Conservation (phyloP, 2,888 invertebrate species). For the Trachelus troglodyta region DNA sequence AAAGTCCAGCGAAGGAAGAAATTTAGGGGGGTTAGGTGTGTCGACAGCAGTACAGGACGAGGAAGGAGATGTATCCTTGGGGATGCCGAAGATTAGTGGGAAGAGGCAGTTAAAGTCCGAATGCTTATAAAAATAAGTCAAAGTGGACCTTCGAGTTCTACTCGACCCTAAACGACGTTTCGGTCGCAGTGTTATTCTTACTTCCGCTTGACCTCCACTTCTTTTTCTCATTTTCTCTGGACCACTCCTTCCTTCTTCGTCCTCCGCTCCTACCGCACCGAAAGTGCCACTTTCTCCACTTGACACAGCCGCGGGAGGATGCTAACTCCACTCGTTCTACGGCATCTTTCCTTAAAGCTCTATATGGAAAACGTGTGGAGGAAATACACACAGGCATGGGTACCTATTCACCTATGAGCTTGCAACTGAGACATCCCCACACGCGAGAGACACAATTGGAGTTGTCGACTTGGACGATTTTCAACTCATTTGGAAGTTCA, state of each 20-base stretch:
- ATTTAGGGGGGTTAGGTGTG: not conserved
- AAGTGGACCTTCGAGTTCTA: not conserved
- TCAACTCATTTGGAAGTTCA: not conserved
- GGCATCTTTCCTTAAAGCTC: not conserved
- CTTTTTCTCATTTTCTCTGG: not conserved
- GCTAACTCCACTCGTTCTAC: not conserved
- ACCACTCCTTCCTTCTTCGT: not conserved
- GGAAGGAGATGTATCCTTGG: not conserved
- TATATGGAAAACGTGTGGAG: not conserved
- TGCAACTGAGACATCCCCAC: not conserved
- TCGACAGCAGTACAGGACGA: not conserved
- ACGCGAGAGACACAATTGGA: not conserved
- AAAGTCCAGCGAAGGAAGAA: conserved; percentile 7
- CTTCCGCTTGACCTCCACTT: not conserved
- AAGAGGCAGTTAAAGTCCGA: not conserved
- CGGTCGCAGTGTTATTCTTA: not conserved
- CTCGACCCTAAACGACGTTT: not conserved
- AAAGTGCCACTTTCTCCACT: not conserved
- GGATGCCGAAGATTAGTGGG: not conserved
- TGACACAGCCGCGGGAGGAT: not conserved
- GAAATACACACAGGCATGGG: not conserved
- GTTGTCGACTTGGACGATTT: not conserved
- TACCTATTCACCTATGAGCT: not conserved
- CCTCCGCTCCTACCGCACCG: not conserved
- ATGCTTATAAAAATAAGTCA: conserved; percentile 38